Conservation (phyloP, 2,113 vertebrate species). For the Gobiocypris rarus region DNA sequence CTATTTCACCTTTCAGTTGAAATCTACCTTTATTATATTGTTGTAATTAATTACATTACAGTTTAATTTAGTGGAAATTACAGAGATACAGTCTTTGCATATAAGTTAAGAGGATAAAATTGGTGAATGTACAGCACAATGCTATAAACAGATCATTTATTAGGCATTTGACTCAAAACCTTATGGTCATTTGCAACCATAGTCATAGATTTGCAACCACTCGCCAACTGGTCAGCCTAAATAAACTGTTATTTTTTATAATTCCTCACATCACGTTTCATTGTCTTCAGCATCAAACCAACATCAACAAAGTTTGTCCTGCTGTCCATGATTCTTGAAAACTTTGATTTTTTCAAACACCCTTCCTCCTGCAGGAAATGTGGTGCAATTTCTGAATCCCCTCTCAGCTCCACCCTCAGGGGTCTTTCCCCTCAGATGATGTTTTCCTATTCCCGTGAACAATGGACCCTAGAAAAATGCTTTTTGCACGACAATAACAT, state of each 20-base stretch:
- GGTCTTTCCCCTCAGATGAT: conserved; percentile 29
- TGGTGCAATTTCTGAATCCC: conserved; percentile 18
- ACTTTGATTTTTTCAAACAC: conserved; percentile 43
- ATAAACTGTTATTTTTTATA: not conserved
- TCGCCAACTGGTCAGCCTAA: not conserved
- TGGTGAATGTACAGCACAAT: too few species aligned
- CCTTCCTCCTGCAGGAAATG: conserved; percentile 51
- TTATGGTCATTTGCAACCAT: too few species aligned
- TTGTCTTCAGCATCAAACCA: conserved; percentile 44
- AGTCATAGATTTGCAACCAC: not conserved
- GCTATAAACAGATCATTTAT: too few species aligned
- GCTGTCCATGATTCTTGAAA: conserved; percentile 9
- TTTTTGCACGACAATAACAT: conserved; percentile 8
- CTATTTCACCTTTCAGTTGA: not conserved
- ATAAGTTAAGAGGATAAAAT: too few species aligned
- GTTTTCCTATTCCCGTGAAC: conserved; percentile 26
- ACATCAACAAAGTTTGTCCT: not conserved
- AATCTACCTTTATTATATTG: not conserved
- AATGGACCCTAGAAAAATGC: conserved; percentile 24
- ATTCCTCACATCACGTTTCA: not conserved
- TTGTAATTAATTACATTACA: not conserved
- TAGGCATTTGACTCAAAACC: not conserved
- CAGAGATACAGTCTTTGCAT: too few species aligned
- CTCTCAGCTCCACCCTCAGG: conserved; percentile 24
- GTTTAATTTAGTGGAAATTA: not conserved